Base-by-base conservation (phyloP, 2,113 vertebrate genomes). In the Grammomys dolichurus region DNA sequence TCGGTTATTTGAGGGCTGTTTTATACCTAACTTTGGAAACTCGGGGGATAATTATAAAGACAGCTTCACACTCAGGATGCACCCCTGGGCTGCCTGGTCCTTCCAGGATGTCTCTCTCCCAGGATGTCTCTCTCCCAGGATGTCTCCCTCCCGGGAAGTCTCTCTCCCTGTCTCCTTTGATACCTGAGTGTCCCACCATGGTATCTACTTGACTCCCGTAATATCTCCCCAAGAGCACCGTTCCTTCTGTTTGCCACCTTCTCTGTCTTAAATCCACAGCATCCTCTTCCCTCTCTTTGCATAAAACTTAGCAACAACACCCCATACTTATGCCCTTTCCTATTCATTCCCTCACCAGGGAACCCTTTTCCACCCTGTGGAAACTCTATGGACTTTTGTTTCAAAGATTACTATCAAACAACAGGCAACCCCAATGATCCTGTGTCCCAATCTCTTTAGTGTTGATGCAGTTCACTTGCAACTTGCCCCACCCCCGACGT, bases 11-110 rank as follows among this genome's bases (percentile, higher is more conserved):
- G 87, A 73, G 31, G 33, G 17, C 40, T 89, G 22, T 48, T 90
- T 87, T 91, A 77, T 60, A 40, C 31, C 65, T 76, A n/a, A 81
- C 75, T 60, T 93, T 92, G 60, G 20, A 84, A 93, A 75, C 28
- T 60, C 26, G 73, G 89, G 54, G 51, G 17, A 36, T 73, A 6
- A 22, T 8, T 3, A 5, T 24, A 43, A 78, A 22, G 60, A 77
- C 12, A 43, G 2, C 51, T 87, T 36, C 73, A 24, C 13, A 48
- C 17, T 67, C 40, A 0, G 1, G 40, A 43, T 16, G 28, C 7
- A 40, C 67, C 48, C 67, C 60, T n/a, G n/a, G 26, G 54, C 20
- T 19, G 1, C 5, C 1, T 0, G 43, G 67, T 17, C 31, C 22
- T 54, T 43, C 46, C 12, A 73, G 54, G 75, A 48, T 3, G 13